A percentile compares a stretch with the other conserved stretches of the same genome.
These are phyloP conservation scores for Papilio polytes DNA, from an alignment of 1,140 invertebrate species.

Conservation along the genomic window DNA sequence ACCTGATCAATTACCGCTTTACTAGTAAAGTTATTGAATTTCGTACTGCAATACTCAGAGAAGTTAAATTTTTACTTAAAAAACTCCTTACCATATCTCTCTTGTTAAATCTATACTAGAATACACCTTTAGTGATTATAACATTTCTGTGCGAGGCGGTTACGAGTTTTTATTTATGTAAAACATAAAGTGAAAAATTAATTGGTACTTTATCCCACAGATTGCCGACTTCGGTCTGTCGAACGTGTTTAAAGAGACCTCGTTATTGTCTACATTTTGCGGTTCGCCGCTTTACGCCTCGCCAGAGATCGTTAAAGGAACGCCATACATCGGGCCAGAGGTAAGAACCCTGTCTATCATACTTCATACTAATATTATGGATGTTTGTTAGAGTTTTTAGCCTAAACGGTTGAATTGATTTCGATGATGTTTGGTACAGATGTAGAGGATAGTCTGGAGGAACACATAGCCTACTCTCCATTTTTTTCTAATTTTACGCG, in stretches of 20 bases:
- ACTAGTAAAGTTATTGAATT: neutral
- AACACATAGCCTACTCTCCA: too few relatives aligned
- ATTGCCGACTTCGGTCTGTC: conserved; percentile 99
- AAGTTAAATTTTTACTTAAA: too few relatives aligned
- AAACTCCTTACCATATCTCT: neutral
- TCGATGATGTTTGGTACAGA: too few relatives aligned
- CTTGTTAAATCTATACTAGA: neutral
- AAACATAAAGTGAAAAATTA: neutral
- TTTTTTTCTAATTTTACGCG: too few relatives aligned
- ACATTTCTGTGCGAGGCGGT: too few relatives aligned
- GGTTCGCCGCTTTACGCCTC: conserved; percentile 99
- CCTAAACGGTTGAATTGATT: too few relatives aligned
- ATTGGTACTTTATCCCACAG: conserved; percentile 76
- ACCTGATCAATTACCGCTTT: neutral
- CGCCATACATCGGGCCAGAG: conserved; percentile 98
- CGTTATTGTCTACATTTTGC: conserved; percentile 97
- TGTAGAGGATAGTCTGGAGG: too few relatives aligned
- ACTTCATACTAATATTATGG: too few relatives aligned
- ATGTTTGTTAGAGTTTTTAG: too few relatives aligned
- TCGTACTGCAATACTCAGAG: too few relatives aligned
- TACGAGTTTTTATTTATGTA: neutral
- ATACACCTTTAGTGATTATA: neutral
- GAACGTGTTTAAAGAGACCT: conserved; percentile 97
- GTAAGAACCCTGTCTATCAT: conserved; percentile 53
- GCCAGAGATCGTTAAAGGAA: conserved; percentile 99